Percentiles rank a stretch among this genome's conserved stretches.
phyloP scores from a whole-genome alignment of 2,113 vertebrate genomes.

The Bubo blakistoni region DNA sequence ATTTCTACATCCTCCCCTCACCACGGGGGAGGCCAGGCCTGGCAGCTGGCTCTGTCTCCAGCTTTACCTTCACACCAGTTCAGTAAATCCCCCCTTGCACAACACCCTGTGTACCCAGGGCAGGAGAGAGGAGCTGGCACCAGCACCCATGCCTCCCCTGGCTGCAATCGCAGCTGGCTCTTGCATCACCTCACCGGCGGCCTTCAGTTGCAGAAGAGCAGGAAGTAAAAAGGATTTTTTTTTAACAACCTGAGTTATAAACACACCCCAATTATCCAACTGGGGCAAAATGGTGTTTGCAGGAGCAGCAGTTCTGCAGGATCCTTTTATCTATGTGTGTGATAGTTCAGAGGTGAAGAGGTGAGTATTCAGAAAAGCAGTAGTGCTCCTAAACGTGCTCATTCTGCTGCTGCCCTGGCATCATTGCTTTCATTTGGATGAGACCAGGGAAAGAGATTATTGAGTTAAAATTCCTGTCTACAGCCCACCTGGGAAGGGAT shows the following conservation, averaged over 20 bases:
- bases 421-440: neutral
- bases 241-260: neutral
- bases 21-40: too few relatives aligned
- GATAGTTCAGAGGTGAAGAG: neutral
- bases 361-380: neutral
- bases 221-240: neutral
- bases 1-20: neutral
- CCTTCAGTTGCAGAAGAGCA: neutral
- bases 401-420: neutral
- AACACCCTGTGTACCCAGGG: fast-evolving
- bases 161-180: neutral
- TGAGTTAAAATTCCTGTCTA: neutral
- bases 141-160: neutral
- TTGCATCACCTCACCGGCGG: neutral
- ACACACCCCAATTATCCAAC: neutral
- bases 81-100: neutral
- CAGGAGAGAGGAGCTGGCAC: neutral
- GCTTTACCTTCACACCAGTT: neutral
- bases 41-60: neutral
- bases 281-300: neutral
- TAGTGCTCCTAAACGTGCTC: neutral
- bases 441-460: neutral
- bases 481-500: neutral
- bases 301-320: neutral
- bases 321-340: neutral